A percentile compares a stretch with the other conserved stretches of the same genome.
Evolutionary conservation across 1,140 invertebrate species (phyloP).

Genomic region (Probaryconus sp.): DNA sequence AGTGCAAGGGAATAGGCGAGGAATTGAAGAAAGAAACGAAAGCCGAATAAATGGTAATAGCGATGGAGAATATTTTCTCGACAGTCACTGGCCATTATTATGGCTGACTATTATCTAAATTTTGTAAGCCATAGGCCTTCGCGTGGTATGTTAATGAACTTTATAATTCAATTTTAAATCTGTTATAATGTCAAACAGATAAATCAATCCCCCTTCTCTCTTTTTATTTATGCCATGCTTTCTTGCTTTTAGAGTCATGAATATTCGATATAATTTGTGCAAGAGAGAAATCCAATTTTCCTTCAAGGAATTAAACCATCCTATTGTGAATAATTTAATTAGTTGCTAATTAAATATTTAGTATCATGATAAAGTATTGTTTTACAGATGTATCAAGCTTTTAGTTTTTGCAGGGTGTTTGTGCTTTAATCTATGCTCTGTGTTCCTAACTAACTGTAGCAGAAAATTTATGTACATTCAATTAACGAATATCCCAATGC

Average conservation of each 20-base stretch:
- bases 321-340: no score
- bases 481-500: no score
- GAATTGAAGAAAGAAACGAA: conserved; percentile 46
- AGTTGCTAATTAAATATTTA: no score
- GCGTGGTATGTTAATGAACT: conserved; percentile 31
- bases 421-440: no score
- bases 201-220: neutral
- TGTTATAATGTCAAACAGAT: conserved; percentile 26
- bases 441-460: no score
- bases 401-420: no score
- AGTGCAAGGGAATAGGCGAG: conserved; percentile 27
- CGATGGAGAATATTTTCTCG: conserved; percentile 35
- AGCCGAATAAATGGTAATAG: conserved; percentile 42
- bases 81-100: conserved; percentile 39
- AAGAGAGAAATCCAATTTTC: no score
- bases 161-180: conserved; percentile 28
- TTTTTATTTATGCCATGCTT: neutral
- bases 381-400: no score
- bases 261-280: conserved; percentile 17
- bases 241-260: conserved; percentile 5
- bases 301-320: conserved; percentile 26
- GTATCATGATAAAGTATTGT: no score
- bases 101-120: conserved; percentile 26
- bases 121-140: conserved; percentile 21
- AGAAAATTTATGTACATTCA: no score